Conservation (phyloP, 2,797 vertebrate species). For the Syngnathus rostellatus region DNA sequence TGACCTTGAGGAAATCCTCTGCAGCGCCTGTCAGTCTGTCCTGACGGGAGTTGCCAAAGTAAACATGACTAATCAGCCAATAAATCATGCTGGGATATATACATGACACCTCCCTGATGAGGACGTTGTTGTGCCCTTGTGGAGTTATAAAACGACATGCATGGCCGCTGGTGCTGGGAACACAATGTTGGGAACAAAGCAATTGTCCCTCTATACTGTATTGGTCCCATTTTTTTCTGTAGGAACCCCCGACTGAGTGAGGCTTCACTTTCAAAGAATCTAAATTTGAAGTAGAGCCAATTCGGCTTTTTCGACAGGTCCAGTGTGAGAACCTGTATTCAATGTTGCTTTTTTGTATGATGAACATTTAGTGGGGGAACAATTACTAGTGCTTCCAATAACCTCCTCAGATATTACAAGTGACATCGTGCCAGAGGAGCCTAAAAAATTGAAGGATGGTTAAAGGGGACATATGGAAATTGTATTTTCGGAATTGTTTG, state of each 20-base stretch:
- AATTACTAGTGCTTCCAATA: not conserved
- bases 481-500: not conserved
- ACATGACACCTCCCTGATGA: constrained; percentile 38
- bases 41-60: constrained; percentile 51
- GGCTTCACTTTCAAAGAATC: constrained; percentile 55
- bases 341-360: constrained; percentile 8
- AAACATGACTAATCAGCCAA: constrained; percentile 58
- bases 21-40: constrained; percentile 50
- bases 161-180: constrained; percentile 25
- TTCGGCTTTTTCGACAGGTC: constrained; percentile 20
- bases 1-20: constrained; percentile 62
- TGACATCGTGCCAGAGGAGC: not conserved
- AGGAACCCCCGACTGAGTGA: constrained; percentile 62
- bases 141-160: constrained; percentile 2
- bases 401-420: not conserved
- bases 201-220: constrained; percentile 43
- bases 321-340: constrained; percentile 46
- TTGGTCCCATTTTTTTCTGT: constrained; percentile 46
- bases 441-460: too few species aligned
- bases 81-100: constrained; percentile 23
- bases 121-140: constrained; percentile 24
- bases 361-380: constrained; percentile 25
- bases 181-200: constrained; percentile 28
- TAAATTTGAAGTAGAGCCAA: constrained; percentile 36
- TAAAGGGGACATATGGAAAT: not conserved